Evolutionary conservation across 1,140 invertebrate genomes (phyloP), one percentile per base, ranked within the genome.

Genomic region (Zaprionus capensis): DNA sequence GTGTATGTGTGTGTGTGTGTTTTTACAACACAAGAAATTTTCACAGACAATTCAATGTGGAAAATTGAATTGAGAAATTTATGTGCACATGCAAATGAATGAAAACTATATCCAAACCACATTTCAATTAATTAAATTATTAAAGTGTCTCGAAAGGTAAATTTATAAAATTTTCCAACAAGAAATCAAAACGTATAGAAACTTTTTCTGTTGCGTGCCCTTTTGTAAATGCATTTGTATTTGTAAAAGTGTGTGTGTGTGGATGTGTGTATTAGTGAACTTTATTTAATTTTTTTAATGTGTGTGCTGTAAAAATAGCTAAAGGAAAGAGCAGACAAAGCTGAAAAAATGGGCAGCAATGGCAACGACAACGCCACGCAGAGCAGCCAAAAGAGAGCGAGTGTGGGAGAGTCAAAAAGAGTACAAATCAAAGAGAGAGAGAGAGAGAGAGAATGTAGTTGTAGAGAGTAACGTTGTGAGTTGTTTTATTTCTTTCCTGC

Each of bases 301-400:
- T 90, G 70, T 90, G 70, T 90, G 72, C 81, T 82, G 85, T 90
- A 88, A 88, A 88, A 88, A 90, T 88, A 88, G 85, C 85, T 65
- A 58, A 82, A 82, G 61, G 24, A 66, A 72, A 76, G 69, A 72
- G 76, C 71, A 70, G 15, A 34, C 51, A 46, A 49, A 46, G 31
- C 31, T 38, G 49, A 62, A 71, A 58, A 76, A 76, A 72, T 72
- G 74, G 69, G 70, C 74, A 76, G 74, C 70, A 51, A 76, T 63
- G 57, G 28, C 41, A 46, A 46, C 41, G 41, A 46, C 41, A 46
- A 46, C 41, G 41, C 57, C 62, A 67, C 70, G 69, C 59, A 71
- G 67, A 66, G 73, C 46, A 77, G 51, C 4, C 36, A 51, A 74
- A 69, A 69, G 58, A 58, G 72, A 58, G 51, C 38, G 41, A 64